Evolutionary conservation across 2,888 invertebrate genomes (phyloP), one percentile per base, ranked within the genome.

Genomic region (Dasysyrphus albostriatus): DNA sequence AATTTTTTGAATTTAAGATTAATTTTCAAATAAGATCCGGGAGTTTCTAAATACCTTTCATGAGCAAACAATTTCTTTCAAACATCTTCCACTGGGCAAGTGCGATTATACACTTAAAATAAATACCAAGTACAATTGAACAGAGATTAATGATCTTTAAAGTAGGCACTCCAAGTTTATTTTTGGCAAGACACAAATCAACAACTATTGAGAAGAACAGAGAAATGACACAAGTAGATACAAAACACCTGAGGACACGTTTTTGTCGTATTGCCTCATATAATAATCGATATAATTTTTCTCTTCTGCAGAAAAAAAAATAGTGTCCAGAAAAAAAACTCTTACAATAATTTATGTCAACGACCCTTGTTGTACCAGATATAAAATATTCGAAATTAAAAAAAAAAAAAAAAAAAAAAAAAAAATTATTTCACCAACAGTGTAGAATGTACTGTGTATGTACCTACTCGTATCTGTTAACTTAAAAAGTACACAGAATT

Each of bases 321-420:
- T 19, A 49, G 34, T 63, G 34, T 34, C 7, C 5, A 49, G 47
- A 58, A 39, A 65, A 78, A 34, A 56, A 42, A 63, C 10, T 42
- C 75, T 76, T 67, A 39, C 63, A 79, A 73, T 73, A 77, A 76
- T 80, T 69, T 81, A 74, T 82, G 85, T 85, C 85, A 85, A 85
- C 81, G 85, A 82, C 73, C 85, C 81, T 85, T 74, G 34, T 49
- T 61, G 42, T 81, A 74, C 61, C 56, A 76, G 73, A 77, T 82
- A 81, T n/a, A 59, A 61, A 70, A 70, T 32, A 29, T 44, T 24
- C 29, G 29, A 69, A 69, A 9, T n/a, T 56, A 32, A 42, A 63
- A 37, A 3, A 14, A 32, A 70, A 63, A 61, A 70, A 56, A 24
- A 67, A 84, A 42, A 63, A 37, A 3, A 14, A 32, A 70, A 63